Evolutionary conservation across 2,888 invertebrate species (phyloP).

Genomic region (Platycnemis pennipes): DNA sequence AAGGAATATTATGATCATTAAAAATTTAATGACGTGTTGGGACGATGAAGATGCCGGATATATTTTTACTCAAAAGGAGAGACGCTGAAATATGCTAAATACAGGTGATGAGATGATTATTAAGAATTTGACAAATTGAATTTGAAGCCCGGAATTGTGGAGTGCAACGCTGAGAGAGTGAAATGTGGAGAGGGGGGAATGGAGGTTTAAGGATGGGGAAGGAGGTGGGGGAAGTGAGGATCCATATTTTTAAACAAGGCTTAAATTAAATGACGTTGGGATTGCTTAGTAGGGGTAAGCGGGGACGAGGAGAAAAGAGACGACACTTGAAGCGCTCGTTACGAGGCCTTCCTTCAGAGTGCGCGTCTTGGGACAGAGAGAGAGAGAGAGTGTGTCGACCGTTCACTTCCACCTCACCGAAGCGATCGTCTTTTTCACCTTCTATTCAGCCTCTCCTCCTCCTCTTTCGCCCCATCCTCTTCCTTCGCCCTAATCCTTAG

Average conservation of each 20-base stretch:
- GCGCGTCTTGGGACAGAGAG: background rate
- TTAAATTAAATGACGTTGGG: background rate
- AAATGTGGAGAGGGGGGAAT: background rate
- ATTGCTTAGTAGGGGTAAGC: background rate
- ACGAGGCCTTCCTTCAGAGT: background rate
- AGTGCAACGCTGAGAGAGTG: too few species aligned
- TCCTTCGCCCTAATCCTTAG: background rate
- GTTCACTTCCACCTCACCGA: background rate
- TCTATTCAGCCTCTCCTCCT: too few species aligned
- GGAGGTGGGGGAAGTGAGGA: background rate
- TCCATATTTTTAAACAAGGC: background rate
- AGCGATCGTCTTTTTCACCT: background rate
- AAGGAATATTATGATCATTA: background rate
- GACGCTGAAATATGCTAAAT: background rate
- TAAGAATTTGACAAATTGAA: conserved; percentile 43
- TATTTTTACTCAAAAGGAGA: background rate
- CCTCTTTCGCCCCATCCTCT: background rate
- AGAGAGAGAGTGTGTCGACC: background rate
- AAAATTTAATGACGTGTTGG: background rate
- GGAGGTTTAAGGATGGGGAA: too few species aligned
- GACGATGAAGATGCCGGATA: background rate
- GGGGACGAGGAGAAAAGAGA: background rate
- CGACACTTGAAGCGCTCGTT: conserved; percentile 35
- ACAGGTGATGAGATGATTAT: conserved; percentile 10
- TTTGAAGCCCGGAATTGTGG: background rate